These are phyloP conservation scores for Sarcoramphus papa DNA, from an alignment of 2,797 vertebrate species.

Conservation along the genomic window DNA sequence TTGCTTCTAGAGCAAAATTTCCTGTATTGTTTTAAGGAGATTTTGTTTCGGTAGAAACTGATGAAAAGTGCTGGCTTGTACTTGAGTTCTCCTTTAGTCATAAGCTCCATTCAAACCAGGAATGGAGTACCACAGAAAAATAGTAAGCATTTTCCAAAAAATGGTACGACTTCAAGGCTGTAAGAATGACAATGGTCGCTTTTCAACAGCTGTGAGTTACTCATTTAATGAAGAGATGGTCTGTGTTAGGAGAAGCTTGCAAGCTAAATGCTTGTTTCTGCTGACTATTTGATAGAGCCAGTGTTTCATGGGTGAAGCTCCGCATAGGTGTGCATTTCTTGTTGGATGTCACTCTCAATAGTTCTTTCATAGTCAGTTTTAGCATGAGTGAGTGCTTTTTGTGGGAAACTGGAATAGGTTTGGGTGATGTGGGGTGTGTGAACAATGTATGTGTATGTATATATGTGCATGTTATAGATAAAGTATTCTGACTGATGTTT, in stretches of 20 bases:
- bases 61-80: background rate
- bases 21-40: background rate
- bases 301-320: background rate
- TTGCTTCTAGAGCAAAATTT: background rate
- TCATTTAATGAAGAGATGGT: background rate
- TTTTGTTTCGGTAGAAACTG: background rate
- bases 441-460: background rate
- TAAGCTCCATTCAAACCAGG: background rate
- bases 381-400: accelerated
- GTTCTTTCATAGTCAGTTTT: background rate
- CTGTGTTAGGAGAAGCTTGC: background rate
- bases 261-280: background rate
- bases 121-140: background rate
- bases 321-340: background rate
- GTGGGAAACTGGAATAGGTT: background rate
- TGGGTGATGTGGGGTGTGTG: background rate
- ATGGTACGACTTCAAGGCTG: background rate
- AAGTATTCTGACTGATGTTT: background rate
- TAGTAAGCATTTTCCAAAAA: background rate
- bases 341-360: background rate
- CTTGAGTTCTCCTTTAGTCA: background rate
- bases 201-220: background rate
- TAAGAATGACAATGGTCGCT: background rate
- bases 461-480: background rate
- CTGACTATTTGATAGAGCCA: background rate